Evolutionary conservation across 2,797 vertebrate species (phyloP), one percentile per base, ranked within the genome.

Genomic region (Acanthurus leucopareius): DNA sequence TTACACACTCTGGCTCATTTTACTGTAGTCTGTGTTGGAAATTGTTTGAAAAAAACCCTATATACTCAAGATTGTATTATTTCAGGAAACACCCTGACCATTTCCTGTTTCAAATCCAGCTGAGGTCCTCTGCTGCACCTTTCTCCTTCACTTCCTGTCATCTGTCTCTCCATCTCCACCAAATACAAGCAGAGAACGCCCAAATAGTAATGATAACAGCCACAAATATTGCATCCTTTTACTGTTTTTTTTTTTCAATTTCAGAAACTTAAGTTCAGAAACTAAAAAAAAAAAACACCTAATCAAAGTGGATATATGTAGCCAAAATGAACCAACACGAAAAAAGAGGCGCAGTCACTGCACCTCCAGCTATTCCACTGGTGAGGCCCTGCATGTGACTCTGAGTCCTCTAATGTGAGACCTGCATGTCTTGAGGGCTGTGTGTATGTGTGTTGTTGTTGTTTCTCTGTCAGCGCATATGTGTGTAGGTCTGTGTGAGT

Each of bases 381-480:
- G 40, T 35, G 64, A 35, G 57, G 59, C 28, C 63, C 10, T 52
- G 8, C 69, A 82, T 60, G 75, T 80, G 69, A 73, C 42, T 77
- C 59, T 53, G 51, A 66, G 42, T 61, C 22, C 69, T 82, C 48
- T 56, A 56, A 72, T 63, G 49, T 63, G 60, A 85, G 60, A 77
- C 75, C 74, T 69, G 64, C 20, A 52, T 49, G 66, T 81, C 61
- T 75, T 28, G 17, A 10, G 59, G 73, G 59, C 35, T 68, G 22
- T 51, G 60, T 28, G 68, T 61, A 74, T 69, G 56, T 25, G 57
- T 64, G 65, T 45, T 56, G n/a, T 45, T 56, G n/a, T 4, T 57
- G 40, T 58, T 62, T 42, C 63, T 58, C 67, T 56, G 59, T 32
- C 28, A 48, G 61, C n/a, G 19, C 17, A 42, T 61, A 73, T 59